Conservation (phyloP, 2,888 invertebrate genomes). For the Apantesis nais region DNA sequence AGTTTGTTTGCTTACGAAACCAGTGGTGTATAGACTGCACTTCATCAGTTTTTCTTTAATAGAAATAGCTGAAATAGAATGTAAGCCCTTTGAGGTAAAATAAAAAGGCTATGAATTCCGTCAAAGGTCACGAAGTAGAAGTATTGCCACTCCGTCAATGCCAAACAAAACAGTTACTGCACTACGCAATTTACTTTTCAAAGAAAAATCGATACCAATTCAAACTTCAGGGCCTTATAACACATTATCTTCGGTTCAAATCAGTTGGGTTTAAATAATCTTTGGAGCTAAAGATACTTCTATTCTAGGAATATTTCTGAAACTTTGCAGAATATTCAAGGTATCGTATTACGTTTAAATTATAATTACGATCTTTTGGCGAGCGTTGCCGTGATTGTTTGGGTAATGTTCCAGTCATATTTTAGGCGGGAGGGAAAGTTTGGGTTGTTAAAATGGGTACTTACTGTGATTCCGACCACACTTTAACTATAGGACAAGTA, state of each 20-base stretch:
- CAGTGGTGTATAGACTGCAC: background rate
- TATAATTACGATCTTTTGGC: constrained; percentile 12
- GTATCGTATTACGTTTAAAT: constrained; percentile 15
- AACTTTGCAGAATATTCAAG: constrained; percentile 7
- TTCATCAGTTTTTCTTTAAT: background rate
- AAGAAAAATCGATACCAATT: constrained; percentile 3
- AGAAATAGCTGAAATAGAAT: constrained; percentile 16
- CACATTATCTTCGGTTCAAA: constrained; percentile 5
- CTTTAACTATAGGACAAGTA: constrained; percentile 1
- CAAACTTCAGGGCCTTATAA: background rate
- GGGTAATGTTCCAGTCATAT: constrained; percentile 11
- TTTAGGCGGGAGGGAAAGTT: constrained; percentile 12
- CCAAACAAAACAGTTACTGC: constrained; percentile 33
- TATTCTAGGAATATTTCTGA: constrained; percentile 3
- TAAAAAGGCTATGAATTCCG: background rate
- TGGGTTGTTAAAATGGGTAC: constrained; percentile 4
- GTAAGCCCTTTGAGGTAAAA: constrained; percentile 25
- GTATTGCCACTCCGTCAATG: constrained; percentile 29
- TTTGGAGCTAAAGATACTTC: background rate
- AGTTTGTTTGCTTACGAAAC: background rate
- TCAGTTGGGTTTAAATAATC: background rate
- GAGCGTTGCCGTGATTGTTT: constrained; percentile 13
- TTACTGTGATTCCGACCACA: background rate
- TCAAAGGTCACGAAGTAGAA: constrained; percentile 37
- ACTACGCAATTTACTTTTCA: constrained; percentile 2